These are phyloP conservation scores for Progne subis DNA, from an alignment of 2,113 vertebrate genomes.

Conservation along the genomic window DNA sequence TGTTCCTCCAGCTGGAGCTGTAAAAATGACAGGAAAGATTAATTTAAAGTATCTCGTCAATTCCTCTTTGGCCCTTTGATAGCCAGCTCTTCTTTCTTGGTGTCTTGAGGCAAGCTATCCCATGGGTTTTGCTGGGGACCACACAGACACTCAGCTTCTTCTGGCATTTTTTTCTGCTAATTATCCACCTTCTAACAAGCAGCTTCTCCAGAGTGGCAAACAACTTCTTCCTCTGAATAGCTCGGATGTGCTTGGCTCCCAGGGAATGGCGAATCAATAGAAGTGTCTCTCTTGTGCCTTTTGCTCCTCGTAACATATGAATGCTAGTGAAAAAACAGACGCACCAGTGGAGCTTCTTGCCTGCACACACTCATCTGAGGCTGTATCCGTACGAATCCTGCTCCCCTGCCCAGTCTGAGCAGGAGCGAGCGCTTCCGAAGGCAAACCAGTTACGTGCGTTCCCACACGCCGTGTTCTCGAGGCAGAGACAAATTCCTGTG, in stretches of 20 bases:
- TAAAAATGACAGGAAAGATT: constrained; percentile 1
- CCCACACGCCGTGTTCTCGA: neutral
- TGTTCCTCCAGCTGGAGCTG: neutral
- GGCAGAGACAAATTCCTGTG: neutral
- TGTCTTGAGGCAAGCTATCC: constrained; percentile 5
- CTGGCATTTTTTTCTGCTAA: constrained; percentile 17
- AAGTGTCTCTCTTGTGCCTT: neutral
- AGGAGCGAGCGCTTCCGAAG: neutral
- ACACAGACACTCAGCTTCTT: constrained; percentile 25
- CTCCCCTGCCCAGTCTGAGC: neutral
- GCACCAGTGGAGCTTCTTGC: neutral
- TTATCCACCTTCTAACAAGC: constrained; percentile 26
- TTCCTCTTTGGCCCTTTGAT: neutral
- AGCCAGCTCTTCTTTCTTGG: neutral
- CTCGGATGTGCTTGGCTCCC: neutral
- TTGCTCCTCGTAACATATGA: neutral
- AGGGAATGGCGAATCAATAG: neutral
- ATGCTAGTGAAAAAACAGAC: neutral
- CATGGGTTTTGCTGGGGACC: constrained; percentile 33
- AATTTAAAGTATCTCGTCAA: neutral
- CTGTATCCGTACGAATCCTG: neutral
- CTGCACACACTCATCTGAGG: neutral
- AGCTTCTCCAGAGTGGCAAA: neutral
- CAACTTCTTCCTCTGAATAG: neutral
- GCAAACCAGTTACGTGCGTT: neutral